Conservation (phyloP, 2,113 vertebrate genomes). For the Hyperopisus bebe region DNA sequence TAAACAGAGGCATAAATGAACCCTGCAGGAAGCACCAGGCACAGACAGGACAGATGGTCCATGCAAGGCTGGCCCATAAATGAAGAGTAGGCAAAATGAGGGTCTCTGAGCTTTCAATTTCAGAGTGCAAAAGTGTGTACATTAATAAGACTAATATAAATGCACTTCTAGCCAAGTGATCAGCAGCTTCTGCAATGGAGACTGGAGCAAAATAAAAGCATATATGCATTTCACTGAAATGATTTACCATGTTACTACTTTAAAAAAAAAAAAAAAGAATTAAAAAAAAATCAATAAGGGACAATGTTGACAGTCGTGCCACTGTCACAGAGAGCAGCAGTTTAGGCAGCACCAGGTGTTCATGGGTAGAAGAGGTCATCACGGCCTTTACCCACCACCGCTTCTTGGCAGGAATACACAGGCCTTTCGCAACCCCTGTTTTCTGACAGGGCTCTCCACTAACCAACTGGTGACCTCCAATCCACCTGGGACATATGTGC, state of each 20-base stretch:
- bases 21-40: neutral
- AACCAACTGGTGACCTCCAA: conserved; percentile 5
- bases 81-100: neutral
- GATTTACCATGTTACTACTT: neutral
- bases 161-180: neutral
- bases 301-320: neutral
- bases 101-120: neutral
- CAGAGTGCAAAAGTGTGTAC: neutral
- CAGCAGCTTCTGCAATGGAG: neutral
- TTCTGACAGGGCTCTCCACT: neutral
- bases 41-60: neutral
- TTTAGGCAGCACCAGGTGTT: neutral
- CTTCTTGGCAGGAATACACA: neutral
- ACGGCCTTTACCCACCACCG: neutral
- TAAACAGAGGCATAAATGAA: neutral
- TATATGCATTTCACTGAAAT: neutral
- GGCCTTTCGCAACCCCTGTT: neutral
- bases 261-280: neutral
- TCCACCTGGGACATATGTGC: neutral
- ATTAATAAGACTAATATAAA: neutral
- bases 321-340: neutral
- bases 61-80: neutral
- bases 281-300: neutral
- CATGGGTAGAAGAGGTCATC: neutral
- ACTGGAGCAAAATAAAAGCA: neutral